Evolutionary conservation across 1,140 invertebrate genomes (phyloP), one percentile per base, ranked within the genome.

Genomic region (Agraylea sexmaculata): DNA sequence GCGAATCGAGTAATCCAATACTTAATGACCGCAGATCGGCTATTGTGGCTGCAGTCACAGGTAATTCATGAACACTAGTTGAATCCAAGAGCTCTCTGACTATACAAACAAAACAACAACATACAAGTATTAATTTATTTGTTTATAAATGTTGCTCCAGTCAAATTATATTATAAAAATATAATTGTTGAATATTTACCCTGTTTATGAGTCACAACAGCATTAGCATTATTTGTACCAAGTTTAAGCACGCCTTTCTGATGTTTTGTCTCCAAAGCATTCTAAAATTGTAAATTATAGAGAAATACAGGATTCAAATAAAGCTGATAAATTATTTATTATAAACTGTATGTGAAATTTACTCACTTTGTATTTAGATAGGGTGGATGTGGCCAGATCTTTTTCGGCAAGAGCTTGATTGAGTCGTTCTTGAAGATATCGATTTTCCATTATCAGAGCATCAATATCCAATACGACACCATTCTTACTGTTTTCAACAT

Each of bases 361-460:
- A 28, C 21, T 37, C 68, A 81, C 80, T 66, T 81, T 82, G 49
- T 81, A 82, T 55, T 81, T 82, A 16, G 64, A 68, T n/a, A 78
- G 51, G n/a, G 73, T 75, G 50, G 80, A 71, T 47, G 71, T 74
- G 0, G 74, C 63, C n/a, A 87, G 63, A 49, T 82, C 75, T 50
- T 85, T 83, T 57, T 90, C 86, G 47, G 84, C 79, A 47, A 84
- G 71, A 43, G 79, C 64, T 54, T 87, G 83, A 49, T 81, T 80
- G 20, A 88, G 58, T 54, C 83, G 73, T 54, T 89, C 84, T 59
- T 87, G 78, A 15, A 89, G 64, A 60, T 79, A 87, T 58, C 79
- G 80, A 63, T 89, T 89, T 64, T 89, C 86, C 58, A 80, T 79
- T 29, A 85, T 62, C 19, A 89, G 60, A 40, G 77, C 74, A 70